Evolutionary conservation across 2,888 invertebrate species (phyloP), one percentile per base, ranked within the genome.

Genomic region (Cyclophora punctaria): DNA sequence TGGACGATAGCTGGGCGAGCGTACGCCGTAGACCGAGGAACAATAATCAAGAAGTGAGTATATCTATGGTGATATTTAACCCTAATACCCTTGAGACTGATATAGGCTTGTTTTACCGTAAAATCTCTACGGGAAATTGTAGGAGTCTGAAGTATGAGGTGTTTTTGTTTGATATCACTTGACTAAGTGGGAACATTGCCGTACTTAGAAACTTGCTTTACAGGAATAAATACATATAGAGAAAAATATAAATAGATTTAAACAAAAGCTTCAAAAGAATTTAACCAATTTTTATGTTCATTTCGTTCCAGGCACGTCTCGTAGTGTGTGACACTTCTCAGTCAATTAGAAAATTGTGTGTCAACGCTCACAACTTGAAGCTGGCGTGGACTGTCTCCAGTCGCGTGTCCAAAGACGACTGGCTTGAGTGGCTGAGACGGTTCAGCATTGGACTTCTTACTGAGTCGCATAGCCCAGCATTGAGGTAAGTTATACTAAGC

Each of bases 361-460:
- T 97, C 6, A 95, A 94, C 40, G 93, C 95, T 3, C 91, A 92
- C 34, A 96, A 95, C 75, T 85, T 98, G 45, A 96, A 97, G 73
- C 91, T 95, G 63, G 96, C 96, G 0, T 97, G 98, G 96, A 95
- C 95, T n/a, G 96, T 96, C 0, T 95, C 95, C 35, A 91, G 97
- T 49, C 91, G 97, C 54, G 97, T 98, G 0, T 98, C 98, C 0
- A 98, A 98, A 77, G 99, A 99, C 67, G 99, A 99, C 81, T 99
- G 99, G 99, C 90, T 98, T 46, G 98, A 99, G 77, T 99, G 99
- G 99, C 82, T 99, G 48, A 90, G 96, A 44, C 91, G 97, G 44
- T 90, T 99, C 52, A 97, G 97, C 54, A 96, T 98, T 58, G 98
- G 98, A 48, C 89, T 99, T 37, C 90, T 99, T 5, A 97, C 98